Conservation (phyloP, 2,113 vertebrate species). For the Thinocorus orbignyianus region DNA sequence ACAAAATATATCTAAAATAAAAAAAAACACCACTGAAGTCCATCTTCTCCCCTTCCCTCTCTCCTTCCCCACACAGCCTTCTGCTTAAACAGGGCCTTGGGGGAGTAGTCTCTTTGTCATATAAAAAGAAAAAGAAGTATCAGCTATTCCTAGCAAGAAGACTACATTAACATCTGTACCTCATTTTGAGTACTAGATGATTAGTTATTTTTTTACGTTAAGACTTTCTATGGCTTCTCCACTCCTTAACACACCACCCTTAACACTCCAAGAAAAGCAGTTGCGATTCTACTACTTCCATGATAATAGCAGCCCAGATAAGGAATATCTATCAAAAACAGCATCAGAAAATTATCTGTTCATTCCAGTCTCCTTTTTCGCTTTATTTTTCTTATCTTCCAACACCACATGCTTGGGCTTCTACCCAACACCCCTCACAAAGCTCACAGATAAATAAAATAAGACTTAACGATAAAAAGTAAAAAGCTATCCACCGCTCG, state of each 20-base stretch:
- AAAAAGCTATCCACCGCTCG: not conserved
- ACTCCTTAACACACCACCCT: not conserved
- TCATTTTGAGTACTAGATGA: not conserved
- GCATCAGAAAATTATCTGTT: not conserved
- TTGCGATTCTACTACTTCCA: slow-evolving; percentile 20
- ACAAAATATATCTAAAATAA: not conserved
- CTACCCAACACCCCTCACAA: not conserved
- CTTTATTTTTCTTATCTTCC: slow-evolving; percentile 32
- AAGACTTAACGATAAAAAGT: not conserved
- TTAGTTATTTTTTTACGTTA: not conserved
- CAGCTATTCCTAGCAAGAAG: not conserved
- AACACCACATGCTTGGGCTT: not conserved
- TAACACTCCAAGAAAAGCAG: slow-evolving; percentile 13
- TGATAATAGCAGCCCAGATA: not conserved
- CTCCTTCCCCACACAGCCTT: accelerated
- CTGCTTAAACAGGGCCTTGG: not conserved
- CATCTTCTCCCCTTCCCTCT: not conserved
- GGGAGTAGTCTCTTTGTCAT: not conserved
- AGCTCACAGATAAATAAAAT: not conserved
- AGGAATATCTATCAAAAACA: slow-evolving; percentile 10
- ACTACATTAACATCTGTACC: not conserved
- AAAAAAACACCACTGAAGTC: not conserved
- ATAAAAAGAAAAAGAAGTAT: not conserved
- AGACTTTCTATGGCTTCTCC: not conserved
- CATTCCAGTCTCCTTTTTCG: not conserved